phyloP scores from a whole-genome alignment of 2,888 invertebrate genomes.

The Agrochola litura region DNA sequence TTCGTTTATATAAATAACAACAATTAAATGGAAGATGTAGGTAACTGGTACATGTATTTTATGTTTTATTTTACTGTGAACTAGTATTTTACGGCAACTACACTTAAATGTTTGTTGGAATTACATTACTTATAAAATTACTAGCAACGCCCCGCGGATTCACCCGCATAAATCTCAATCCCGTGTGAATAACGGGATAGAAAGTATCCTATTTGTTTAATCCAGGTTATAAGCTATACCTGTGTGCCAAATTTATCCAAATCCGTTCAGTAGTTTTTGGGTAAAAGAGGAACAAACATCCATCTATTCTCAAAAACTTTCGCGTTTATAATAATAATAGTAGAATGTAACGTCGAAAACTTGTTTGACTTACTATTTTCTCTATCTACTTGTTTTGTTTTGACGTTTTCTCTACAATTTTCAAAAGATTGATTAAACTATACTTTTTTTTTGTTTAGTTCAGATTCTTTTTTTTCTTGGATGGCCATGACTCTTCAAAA shows the following conservation, averaged over 20 bases:
- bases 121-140: too few species aligned
- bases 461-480: not conserved
- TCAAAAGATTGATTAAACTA: not conserved
- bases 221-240: too few species aligned
- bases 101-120: not conserved
- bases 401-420: not conserved
- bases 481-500: not conserved
- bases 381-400: not conserved
- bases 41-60: slow-evolving; percentile 16
- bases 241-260: too few species aligned
- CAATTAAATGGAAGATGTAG: slow-evolving; percentile 30
- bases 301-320: too few species aligned
- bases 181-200: too few species aligned
- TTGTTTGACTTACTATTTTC: not conserved
- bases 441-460: not conserved
- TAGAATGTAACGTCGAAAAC: not conserved
- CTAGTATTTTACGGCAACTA: not conserved
- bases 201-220: too few species aligned
- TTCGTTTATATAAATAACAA: slow-evolving; percentile 30
- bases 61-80: slow-evolving; percentile 20
- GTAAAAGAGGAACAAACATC: too few species aligned
- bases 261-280: too few species aligned
- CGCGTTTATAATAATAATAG: too few species aligned
- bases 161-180: too few species aligned
- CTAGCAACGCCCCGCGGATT: too few species aligned